Percentiles rank a stretch among this genome's conserved stretches.
These are phyloP conservation scores for Zygogramma bicolorata DNA, from an alignment of 2,888 invertebrate species.

Conservation along the genomic window DNA sequence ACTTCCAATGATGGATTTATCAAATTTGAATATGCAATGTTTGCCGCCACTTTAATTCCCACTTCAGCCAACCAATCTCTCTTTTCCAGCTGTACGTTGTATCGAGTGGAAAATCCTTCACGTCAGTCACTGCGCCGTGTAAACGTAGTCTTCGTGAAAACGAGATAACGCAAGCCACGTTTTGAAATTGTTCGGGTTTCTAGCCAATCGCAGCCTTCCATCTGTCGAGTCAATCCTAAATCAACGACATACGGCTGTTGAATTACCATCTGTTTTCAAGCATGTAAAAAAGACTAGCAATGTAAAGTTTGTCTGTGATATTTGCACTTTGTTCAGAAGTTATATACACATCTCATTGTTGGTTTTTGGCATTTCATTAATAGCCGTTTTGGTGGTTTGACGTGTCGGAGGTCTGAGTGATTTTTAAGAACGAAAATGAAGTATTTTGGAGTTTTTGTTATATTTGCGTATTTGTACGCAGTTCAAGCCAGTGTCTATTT, in stretches of 20 bases:
- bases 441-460: slow-evolving; percentile 69
- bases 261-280: slow-evolving; percentile 11
- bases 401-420: slow-evolving; percentile 55
- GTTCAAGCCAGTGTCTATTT: slow-evolving; percentile 79
- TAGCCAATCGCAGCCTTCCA: slow-evolving; percentile 65
- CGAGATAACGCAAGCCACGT: slow-evolving; percentile 40
- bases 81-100: slow-evolving; percentile 55
- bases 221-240: slow-evolving; percentile 61
- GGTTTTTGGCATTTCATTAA: slow-evolving; percentile 58
- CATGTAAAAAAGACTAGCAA: slow-evolving; percentile 42
- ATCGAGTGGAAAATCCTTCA: slow-evolving; percentile 43
- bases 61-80: slow-evolving; percentile 53
- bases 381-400: slow-evolving; percentile 55
- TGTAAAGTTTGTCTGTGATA: slow-evolving; percentile 47
- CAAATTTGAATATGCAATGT: slow-evolving; percentile 39
- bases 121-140: slow-evolving; percentile 30
- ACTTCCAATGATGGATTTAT: neutral
- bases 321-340: slow-evolving; percentile 28
- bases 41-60: slow-evolving; percentile 38
- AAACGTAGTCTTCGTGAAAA: slow-evolving; percentile 52
- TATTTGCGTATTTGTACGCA: slow-evolving; percentile 67
- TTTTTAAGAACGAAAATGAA: slow-evolving; percentile 57
- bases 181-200: slow-evolving; percentile 29
- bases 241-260: slow-evolving; percentile 49
- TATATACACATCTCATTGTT: slow-evolving; percentile 51